These are phyloP conservation scores for Helobdella robusta DNA, from an alignment of 2,888 invertebrate genomes.

Conservation along the genomic window DNA sequence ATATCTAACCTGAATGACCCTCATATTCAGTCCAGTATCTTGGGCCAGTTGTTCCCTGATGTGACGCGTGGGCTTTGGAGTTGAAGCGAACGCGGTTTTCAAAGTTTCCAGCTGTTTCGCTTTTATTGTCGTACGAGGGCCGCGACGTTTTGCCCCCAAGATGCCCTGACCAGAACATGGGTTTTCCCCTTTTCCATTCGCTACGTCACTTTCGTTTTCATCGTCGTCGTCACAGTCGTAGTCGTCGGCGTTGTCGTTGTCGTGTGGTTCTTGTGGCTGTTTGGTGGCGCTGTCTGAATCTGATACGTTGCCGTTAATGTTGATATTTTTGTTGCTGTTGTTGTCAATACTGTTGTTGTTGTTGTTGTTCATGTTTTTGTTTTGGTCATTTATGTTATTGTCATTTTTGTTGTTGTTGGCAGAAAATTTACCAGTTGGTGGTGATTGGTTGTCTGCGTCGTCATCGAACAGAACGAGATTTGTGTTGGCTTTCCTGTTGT, in stretches of 20 bases:
- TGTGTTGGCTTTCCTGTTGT: not conserved
- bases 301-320: not conserved
- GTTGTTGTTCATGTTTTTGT: too few species aligned
- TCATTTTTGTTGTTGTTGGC: too few species aligned
- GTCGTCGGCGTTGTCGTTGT: constrained; percentile 34
- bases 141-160: constrained; percentile 56
- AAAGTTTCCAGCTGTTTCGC: constrained; percentile 96
- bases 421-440: too few species aligned
- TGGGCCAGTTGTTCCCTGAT: constrained; percentile 97
- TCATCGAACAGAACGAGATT: not conserved
- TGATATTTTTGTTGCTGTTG: constrained; percentile 35
- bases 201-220: not conserved
- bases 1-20: constrained; percentile 83
- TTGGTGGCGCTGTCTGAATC: constrained; percentile 38
- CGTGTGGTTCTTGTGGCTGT: too few species aligned
- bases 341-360: too few species aligned
- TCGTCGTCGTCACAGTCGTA: constrained; percentile 25
- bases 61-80: constrained; percentile 96
- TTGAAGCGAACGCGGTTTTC: constrained; percentile 95
- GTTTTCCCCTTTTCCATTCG: not conserved
- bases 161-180: constrained; percentile 28
- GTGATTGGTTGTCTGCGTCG: too few species aligned
- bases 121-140: constrained; percentile 96
- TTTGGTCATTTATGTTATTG: constrained; percentile 21
- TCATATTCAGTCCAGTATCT: constrained; percentile 96